phyloP scores from a whole-genome alignment of 2,888 invertebrate species.

The Pandemis corylana region DNA sequence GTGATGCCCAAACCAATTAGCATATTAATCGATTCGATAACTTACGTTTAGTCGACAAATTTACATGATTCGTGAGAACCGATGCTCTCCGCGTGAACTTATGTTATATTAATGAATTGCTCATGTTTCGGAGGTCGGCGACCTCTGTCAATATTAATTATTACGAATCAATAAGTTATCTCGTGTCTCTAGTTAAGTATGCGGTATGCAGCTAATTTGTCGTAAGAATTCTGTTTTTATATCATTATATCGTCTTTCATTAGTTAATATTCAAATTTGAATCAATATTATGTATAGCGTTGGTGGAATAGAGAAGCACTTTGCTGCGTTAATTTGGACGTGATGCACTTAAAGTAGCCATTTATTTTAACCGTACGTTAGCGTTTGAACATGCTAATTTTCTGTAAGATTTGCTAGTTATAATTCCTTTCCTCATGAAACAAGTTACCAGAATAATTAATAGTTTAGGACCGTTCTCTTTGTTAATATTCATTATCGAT shows the following conservation, averaged over 20 bases:
- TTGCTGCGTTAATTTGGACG: not conserved
- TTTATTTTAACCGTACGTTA: too few relatives aligned
- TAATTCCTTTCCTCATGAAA: too few relatives aligned
- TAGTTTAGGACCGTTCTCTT: too few relatives aligned
- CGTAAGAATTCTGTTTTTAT: conserved; percentile 21
- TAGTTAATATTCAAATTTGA: conserved; percentile 27
- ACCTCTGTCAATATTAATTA: conserved; percentile 77
- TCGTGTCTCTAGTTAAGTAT: conserved; percentile 46
- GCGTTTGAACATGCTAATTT: too few relatives aligned
- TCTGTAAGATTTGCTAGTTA: too few relatives aligned
- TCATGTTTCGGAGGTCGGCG: conserved; percentile 71
- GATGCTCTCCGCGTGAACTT: conserved; percentile 79
- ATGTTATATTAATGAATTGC: conserved; percentile 85
- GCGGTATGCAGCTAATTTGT: conserved; percentile 33
- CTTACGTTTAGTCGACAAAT: conserved; percentile 84
- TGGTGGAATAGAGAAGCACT: not conserved
- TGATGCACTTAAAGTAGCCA: not conserved
- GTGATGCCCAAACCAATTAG: conserved; percentile 81
- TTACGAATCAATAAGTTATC: conserved; percentile 54
- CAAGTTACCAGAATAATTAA: too few relatives aligned
- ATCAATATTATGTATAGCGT: conserved; percentile 8
- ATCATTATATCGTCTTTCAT: conserved; percentile 17
- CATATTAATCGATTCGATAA: conserved; percentile 85
- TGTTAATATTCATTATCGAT: too few relatives aligned
- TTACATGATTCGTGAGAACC: conserved; percentile 85